Percentiles rank a stretch among this genome's conserved stretches.
These are phyloP conservation scores for Nemotelus pantherinus DNA, from an alignment of 2,888 invertebrate species.

Conservation along the genomic window DNA sequence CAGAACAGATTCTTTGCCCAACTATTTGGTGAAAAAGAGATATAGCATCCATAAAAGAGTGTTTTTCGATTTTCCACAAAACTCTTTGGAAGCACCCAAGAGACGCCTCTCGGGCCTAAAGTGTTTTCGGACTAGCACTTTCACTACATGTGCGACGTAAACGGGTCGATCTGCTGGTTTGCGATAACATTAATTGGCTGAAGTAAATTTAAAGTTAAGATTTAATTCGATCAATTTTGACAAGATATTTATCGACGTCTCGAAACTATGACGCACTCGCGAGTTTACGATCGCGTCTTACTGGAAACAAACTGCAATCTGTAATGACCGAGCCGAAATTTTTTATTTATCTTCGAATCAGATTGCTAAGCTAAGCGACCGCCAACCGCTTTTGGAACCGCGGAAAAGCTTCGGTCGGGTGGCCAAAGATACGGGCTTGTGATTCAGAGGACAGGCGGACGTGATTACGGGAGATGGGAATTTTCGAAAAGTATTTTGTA, in stretches of 20 bases:
- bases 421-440: too few relatives aligned
- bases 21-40: neutral
- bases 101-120: too few relatives aligned
- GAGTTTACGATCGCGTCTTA: neutral
- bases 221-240: too few relatives aligned
- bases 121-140: neutral
- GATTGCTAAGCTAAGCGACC: too few relatives aligned
- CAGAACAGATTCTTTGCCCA: neutral
- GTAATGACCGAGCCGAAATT: constrained; percentile 19
- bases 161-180: too few relatives aligned
- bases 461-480: too few relatives aligned
- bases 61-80: neutral
- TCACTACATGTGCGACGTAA: neutral
- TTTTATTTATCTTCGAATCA: neutral
- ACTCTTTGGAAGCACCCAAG: neutral
- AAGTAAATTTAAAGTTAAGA: too few relatives aligned
- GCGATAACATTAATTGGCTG: too few relatives aligned
- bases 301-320: neutral
- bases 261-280: neutral
- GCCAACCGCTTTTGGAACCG: too few relatives aligned
- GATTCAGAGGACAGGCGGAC: too few relatives aligned
- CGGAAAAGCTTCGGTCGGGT: too few relatives aligned
- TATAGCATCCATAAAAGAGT: neutral
- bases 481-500: too few relatives aligned
- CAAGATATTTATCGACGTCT: neutral